Base-by-base conservation (phyloP, 2,113 vertebrate species). In the Pogonocichla stellata region DNA sequence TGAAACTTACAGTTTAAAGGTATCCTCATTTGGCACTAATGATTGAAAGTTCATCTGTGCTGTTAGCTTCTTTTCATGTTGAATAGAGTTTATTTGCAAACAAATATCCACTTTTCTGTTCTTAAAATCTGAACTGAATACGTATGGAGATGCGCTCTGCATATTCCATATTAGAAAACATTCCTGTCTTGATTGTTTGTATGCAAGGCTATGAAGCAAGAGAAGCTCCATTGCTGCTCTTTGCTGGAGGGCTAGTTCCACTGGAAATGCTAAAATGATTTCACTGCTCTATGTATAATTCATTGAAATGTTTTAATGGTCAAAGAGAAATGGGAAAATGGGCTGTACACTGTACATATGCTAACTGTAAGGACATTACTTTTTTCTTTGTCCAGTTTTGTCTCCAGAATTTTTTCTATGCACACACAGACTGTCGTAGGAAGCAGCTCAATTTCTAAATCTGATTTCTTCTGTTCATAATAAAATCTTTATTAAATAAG, bases 401-500 rank as follows among this genome's bases (percentile, higher is more conserved):
- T 57, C n/a, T 78, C 43, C 38, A 22, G 33, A 19, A 8, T 12
- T 66, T 88, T 85, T 88, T 62, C 40, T 74, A 18, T 14, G 7
- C 12, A 20, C 31, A 58, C 34, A 57, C 73, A 72, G 50, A 67
- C 48, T 71, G 33, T 81, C 0, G 0, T 17, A 86, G 51, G 36
- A 92, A 90, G 20, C 72, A 86, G 28, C 45, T 78, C 67, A 47
- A 66, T 90, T 88, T 90, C 40, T 36, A 70, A 67, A 86, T 83
- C 42, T 24, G 38, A 78, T 94, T 92, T 72, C 51, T 90, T 84
- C 79, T 74, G 51, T 31, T 93, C 31, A 25, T 84, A 88, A 88
- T 95, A 80, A 94, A 93, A 86, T 75, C 82, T 72, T 84, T 92
- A 88, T 88, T 93, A 93, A 93, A 90, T 80, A 86, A 85, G 24